Percentiles rank a stretch among this genome's conserved stretches.
Evolutionary conservation across 2,113 vertebrate genomes (phyloP).

Genomic region (Prochilodus magdalenae): DNA sequence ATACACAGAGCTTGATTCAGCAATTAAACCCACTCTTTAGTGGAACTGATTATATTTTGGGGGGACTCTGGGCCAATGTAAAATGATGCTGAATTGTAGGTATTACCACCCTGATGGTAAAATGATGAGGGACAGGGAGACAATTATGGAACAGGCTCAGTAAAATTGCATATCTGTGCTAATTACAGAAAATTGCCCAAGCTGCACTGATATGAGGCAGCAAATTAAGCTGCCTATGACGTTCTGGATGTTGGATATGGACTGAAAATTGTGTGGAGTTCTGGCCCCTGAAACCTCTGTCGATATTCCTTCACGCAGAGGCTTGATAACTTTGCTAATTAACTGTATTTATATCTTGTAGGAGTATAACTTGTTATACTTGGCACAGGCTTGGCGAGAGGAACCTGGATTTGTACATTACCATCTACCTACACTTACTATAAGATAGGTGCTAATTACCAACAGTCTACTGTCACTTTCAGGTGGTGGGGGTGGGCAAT

Average conservation of each 20-base stretch:
- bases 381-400: too few relatives aligned
- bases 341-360: too few relatives aligned
- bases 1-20: conserved; percentile 28
- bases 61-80: not conserved
- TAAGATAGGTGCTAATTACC: too few relatives aligned
- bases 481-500: too few relatives aligned
- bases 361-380: too few relatives aligned
- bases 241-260: not conserved
- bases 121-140: not conserved
- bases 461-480: too few relatives aligned
- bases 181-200: conserved; percentile 40
- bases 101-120: conserved; percentile 34
- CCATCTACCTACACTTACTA: too few relatives aligned
- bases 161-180: conserved; percentile 14
- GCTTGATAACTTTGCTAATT: not conserved
- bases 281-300: not conserved
- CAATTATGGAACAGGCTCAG: conserved; percentile 1
- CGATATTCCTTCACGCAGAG: too few relatives aligned
- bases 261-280: not conserved
- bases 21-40: conserved; percentile 15
- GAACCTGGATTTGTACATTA: too few relatives aligned
- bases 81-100: conserved; percentile 39
- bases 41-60: conserved; percentile 21
- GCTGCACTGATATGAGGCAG: not conserved
- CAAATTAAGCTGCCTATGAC: not conserved